Conservation (phyloP, 2,113 vertebrate species). For the Vimba vimba region DNA sequence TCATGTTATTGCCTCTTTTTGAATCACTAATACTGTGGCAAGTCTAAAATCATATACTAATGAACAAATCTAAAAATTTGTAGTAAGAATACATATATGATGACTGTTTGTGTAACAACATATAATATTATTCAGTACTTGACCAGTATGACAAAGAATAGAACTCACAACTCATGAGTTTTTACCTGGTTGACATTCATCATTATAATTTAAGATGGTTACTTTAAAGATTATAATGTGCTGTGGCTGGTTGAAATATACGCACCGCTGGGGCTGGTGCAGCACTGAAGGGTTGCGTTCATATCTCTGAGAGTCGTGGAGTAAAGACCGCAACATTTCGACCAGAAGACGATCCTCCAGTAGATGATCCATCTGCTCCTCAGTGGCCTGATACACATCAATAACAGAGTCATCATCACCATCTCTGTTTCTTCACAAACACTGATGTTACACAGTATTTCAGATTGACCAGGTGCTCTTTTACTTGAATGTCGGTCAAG, state of each 20-base stretch:
- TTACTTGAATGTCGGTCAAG: background rate
- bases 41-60: too few species aligned
- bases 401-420: background rate
- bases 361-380: constrained; percentile 58
- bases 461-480: background rate
- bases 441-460: background rate
- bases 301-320: constrained; percentile 71
- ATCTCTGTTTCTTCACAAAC: background rate
- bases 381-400: constrained; percentile 60
- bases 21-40: too few species aligned
- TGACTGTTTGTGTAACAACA: too few species aligned
- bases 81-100: too few species aligned
- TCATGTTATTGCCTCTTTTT: too few species aligned
- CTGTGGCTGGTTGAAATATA: background rate
- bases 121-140: background rate
- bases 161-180: too few species aligned
- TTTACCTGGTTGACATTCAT: background rate
- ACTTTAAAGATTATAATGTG: background rate
- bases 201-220: background rate
- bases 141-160: too few species aligned
- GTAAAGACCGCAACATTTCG: constrained; percentile 68
- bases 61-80: too few species aligned
- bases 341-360: constrained; percentile 66
- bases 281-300: constrained; percentile 76
- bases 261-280: constrained; percentile 87